phyloP scores from a whole-genome alignment of 1,140 invertebrate species.

The Philotrypesis tridentata region DNA sequence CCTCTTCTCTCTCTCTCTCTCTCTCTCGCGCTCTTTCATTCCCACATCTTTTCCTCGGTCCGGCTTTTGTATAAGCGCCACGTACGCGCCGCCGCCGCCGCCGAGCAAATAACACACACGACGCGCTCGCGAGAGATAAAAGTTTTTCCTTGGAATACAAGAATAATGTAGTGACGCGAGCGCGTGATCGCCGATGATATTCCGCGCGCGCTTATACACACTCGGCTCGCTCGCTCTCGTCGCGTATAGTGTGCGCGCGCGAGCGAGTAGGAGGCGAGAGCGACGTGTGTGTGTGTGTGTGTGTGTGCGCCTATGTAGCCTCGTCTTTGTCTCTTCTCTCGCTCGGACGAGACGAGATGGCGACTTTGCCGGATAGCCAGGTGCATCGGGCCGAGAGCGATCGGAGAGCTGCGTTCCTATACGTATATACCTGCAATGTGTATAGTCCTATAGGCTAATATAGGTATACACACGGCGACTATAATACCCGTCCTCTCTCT shows the following conservation, averaged over 20 bases:
- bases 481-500: no score
- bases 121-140: not conserved
- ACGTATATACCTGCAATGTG: not conserved
- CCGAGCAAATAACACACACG: not conserved
- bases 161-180: not conserved
- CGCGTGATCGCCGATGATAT: not conserved
- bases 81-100: not conserved
- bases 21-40: not conserved
- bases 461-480: not conserved
- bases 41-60: conserved; percentile 3
- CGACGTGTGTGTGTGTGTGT: not conserved
- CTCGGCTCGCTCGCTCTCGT: no score
- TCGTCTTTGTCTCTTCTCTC: not conserved
- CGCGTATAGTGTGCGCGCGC: no score
- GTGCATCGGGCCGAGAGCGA: not conserved
- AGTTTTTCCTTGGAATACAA: not conserved
- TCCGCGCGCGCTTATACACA: no score
- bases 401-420: no score
- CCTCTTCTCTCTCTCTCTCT: conserved; percentile 31
- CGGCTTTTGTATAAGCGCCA: conserved; percentile 41
- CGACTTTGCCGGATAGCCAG: not conserved
- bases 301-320: not conserved
- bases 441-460: no score
- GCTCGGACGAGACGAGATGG: not conserved
- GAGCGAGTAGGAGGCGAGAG: not conserved